These are phyloP conservation scores for Syritta pipiens DNA, from an alignment of 2,888 invertebrate genomes.

Conservation along the genomic window DNA sequence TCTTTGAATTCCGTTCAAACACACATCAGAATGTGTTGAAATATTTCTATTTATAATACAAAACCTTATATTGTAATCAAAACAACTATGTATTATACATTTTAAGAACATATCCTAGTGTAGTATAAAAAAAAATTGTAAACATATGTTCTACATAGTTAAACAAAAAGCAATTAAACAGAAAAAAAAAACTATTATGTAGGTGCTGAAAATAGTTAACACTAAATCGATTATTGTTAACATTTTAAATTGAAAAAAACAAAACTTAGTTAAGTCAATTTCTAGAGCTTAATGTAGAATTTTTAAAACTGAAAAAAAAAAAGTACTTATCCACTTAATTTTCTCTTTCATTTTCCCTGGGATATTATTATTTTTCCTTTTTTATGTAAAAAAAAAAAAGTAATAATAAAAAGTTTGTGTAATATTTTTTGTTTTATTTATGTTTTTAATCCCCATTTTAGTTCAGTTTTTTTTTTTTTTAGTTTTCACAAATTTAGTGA, in stretches of 20 bases:
- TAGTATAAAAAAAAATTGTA: constrained; percentile 5
- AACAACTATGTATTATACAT: constrained; percentile 61
- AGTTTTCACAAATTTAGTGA: constrained; percentile 28
- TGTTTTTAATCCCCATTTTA: background rate
- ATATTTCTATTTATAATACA: too few species aligned
- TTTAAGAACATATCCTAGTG: constrained; percentile 64
- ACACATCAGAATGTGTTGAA: too few species aligned
- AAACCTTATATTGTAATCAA: constrained; percentile 30
- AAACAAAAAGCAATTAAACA: constrained; percentile 35
- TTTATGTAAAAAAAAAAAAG: constrained; percentile 30
- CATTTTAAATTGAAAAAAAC: constrained; percentile 61
- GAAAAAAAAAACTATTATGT: constrained; percentile 33
- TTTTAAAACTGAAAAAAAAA: constrained; percentile 1
- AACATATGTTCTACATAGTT: constrained; percentile 14
- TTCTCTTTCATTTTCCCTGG: constrained; percentile 11
- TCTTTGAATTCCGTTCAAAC: constrained; percentile 54
- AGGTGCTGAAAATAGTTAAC: constrained; percentile 70
- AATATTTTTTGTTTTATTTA: constrained; percentile 21
- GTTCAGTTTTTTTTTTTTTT: constrained; percentile 1
- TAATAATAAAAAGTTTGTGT: constrained; percentile 35
- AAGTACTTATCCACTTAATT: background rate
- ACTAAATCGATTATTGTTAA: constrained; percentile 74
- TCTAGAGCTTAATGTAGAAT: constrained; percentile 22
- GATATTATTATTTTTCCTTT: constrained; percentile 8
- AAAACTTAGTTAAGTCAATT: constrained; percentile 55